Evolutionary conservation across 2,888 invertebrate species (phyloP), one percentile per base, ranked within the genome.

Genomic region (Hydriomena furcata): DNA sequence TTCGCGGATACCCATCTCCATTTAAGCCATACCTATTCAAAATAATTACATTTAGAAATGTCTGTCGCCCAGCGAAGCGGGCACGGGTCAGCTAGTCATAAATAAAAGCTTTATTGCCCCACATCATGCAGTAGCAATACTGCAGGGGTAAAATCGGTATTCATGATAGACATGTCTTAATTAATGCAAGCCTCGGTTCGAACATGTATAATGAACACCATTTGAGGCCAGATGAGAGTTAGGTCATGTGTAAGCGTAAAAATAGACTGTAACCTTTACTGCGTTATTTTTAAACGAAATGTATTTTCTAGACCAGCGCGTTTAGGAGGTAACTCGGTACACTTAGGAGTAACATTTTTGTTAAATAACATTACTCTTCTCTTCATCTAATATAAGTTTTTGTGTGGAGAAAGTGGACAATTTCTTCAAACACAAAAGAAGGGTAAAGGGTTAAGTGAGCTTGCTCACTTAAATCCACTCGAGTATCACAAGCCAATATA

Each of bases 91-190:
- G n/a, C n/a, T n/a, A n/a, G n/a, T n/a, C n/a, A n/a, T n/a, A n/a
- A n/a, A n/a, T n/a, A n/a, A n/a, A n/a, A n/a, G n/a, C n/a, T n/a
- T n/a, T 17, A 25, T 5, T 24, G 1, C n/a, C 4, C 1, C 1
- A 25, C 5, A 7, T 21, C 4, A 12, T 12, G 11, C 21, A 40
- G 21, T 25, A 25, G 13, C 37, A 13, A n/a, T 13, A 42, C 17
- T 21, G 21, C 21, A n/a, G 21, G 40, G 11, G n/a, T 12, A 34
- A 28, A 25, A 28, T 25, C 64, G 66, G 59, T 63, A 65, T 42
- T 65, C 52, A 62, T 68, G 69, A 73, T 73, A 68, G 60, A 63
- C 64, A 61, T 63, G 67, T 68, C 65, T 66, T 57, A 43, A 44
- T 51, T 40, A 51, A 44, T 32, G 52, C 54, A 30, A 46, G 49